phyloP scores from a whole-genome alignment of 2,888 invertebrate genomes.

The Rugalucina vietnamica region DNA sequence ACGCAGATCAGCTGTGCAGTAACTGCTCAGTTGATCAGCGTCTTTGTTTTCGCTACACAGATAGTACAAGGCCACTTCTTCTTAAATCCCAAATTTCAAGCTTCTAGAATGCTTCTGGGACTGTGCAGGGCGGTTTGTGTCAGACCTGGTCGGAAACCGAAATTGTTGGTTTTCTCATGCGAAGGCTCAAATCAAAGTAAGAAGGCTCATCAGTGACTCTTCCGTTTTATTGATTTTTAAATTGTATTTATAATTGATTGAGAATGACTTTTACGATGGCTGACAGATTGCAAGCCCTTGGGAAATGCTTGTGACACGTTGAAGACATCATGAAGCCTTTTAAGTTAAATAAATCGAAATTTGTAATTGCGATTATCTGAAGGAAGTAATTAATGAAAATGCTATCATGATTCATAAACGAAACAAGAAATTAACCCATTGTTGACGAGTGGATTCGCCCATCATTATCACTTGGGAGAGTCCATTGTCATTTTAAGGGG shows the following conservation, averaged over 20 bases:
- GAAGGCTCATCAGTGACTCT: not conserved
- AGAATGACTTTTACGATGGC: not conserved
- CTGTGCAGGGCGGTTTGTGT: no score
- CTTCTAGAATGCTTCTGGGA: no score
- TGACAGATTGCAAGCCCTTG: slow-evolving; percentile 16
- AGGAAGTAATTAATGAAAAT: not conserved
- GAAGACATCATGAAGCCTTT: slow-evolving; percentile 8
- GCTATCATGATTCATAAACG: not conserved
- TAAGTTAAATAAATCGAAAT: not conserved
- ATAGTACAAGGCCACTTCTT: no score
- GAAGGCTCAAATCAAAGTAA: not conserved
- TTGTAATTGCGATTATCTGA: not conserved
- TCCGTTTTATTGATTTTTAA: slow-evolving; percentile 7
- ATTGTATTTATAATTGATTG: not conserved
- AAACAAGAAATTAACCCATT: not conserved
- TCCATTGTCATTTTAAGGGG: no score
- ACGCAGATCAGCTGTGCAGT: no score
- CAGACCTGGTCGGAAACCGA: no score
- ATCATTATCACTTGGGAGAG: no score
- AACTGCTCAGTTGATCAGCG: no score
- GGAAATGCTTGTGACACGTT: not conserved
- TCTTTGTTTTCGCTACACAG: no score
- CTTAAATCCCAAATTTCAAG: no score
- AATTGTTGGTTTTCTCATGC: no score
- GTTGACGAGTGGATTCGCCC: no score